Evolutionary conservation across 37 sponge, comb jelly and placozoan species (phyloP).

Genomic region (Ianthella basta): DNA sequence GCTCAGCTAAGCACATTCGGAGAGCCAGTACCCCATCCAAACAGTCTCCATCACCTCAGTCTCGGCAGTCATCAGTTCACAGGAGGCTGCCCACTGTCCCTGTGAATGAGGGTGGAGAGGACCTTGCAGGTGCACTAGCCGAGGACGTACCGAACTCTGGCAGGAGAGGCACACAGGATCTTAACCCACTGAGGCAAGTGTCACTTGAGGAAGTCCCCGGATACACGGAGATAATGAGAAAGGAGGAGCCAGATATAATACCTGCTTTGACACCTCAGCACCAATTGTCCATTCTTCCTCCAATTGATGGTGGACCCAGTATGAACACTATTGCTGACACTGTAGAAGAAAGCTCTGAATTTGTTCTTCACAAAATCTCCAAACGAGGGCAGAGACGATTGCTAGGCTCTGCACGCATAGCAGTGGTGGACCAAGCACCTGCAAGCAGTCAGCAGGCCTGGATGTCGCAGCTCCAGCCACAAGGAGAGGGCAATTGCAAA

Average conservation of each 20-base stretch:
- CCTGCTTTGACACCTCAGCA: background rate
- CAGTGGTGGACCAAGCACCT: too few species aligned
- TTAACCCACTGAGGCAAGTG: background rate
- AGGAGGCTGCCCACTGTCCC: slow-evolving; percentile 14
- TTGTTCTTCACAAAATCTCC: too few species aligned
- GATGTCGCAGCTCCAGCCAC: background rate
- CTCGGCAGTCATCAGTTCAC: background rate
- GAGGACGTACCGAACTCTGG: too few species aligned
- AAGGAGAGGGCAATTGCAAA: background rate
- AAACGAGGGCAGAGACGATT: too few species aligned
- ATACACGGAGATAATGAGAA: slow-evolving; percentile 11
- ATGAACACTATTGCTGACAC: too few species aligned
- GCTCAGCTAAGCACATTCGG: background rate
- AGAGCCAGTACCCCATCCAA: slow-evolving; percentile 28
- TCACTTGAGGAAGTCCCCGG: slow-evolving; percentile 2
- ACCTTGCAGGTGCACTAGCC: too few species aligned
- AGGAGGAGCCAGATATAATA: background rate
- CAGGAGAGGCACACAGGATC: background rate
- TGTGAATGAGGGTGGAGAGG: background rate
- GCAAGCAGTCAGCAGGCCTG: background rate
- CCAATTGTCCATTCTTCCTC: slow-evolving; percentile 4
- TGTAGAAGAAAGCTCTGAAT: too few species aligned
- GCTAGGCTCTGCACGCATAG: too few species aligned
- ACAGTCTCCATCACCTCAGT: background rate
- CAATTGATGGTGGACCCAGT: slow-evolving; percentile 11